Evolutionary conservation across 1,140 invertebrate genomes (phyloP), one percentile per base, ranked within the genome.

Genomic region (Ctenoplectra terminalis): DNA sequence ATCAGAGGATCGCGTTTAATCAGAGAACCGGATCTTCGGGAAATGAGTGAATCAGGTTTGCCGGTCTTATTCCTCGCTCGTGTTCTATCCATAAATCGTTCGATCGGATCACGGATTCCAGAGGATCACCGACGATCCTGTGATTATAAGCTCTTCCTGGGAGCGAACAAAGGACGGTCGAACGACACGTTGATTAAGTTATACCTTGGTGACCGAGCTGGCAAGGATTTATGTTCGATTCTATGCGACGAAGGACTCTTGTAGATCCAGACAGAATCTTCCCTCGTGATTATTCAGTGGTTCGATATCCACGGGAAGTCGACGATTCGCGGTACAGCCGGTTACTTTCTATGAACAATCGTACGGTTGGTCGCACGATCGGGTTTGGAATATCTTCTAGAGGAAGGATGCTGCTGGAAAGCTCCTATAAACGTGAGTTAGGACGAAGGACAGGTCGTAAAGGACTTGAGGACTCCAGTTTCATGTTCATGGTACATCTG

Each of bases 201-300:
- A 80, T 81, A 85, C 70, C 64, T 64, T 54, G 43, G n/a, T 73
- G 77, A 63, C 58, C 58, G 23, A 54, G 61, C 60, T 82, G 67
- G 43, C n/a, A 34, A 71, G 15, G 71, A 86, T 86, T 86, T 86
- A 86, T 75, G 82, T 79, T 52, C 46, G 77, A 86, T 71, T 80
- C 52, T 80, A 31, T 46, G n/a, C 54, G 60, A 11, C 66, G 60
- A 48, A 75, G 71, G 71, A 76, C 58, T 84, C 29, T n/a, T n/a
- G 34, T 50, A 37, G 26, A 74, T 60, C 79, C 34, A 29, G 31
- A 63, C 52, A 40, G 50, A 54, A 48, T 71, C 58, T 74, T 74
- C 46, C 50, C 52, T 74, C 61, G 46, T 43, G 82, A 80, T 84
- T 80, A 84, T 84, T 84, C 83, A 72, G 50, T 72, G 48, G 40